These are phyloP conservation scores for Phoenoteleia sp. DNA, from an alignment of 2,888 invertebrate species.

Conservation along the genomic window DNA sequence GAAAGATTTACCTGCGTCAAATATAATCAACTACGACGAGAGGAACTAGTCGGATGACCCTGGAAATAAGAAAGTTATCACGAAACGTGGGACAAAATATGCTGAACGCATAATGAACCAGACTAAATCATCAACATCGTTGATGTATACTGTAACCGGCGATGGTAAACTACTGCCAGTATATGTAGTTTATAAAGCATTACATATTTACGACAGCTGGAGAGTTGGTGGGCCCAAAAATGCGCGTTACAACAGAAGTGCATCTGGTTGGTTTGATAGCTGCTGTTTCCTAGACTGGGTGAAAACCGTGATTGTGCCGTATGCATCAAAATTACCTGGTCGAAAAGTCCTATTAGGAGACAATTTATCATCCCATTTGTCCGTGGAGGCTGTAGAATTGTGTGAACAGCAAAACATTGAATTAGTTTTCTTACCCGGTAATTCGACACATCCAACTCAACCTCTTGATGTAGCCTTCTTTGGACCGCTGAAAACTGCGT, in stretches of 20 bases:
- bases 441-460: conserved; percentile 79
- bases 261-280: conserved; percentile 31
- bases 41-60: conserved; percentile 1
- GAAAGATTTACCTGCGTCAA: background rate
- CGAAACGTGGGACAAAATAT: background rate
- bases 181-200: conserved; percentile 7
- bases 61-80: background rate
- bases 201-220: background rate
- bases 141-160: background rate
- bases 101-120: background rate
- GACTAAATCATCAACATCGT: background rate
- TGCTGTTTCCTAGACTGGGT: conserved; percentile 13
- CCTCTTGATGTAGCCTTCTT: conserved; percentile 78
- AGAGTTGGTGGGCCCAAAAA: background rate
- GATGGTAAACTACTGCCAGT: background rate
- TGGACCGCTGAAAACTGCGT: conserved; percentile 75
- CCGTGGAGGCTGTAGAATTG: background rate
- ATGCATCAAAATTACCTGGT: background rate
- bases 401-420: conserved; percentile 77
- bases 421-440: conserved; percentile 79
- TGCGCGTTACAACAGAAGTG: background rate
- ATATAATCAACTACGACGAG: conserved; percentile 17
- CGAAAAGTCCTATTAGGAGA: conserved; percentile 25
- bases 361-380: conserved; percentile 21
- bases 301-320: background rate